Evolutionary conservation across 2,888 invertebrate genomes (phyloP), one percentile per base, ranked within the genome.

Genomic region (Cabera pusaria): DNA sequence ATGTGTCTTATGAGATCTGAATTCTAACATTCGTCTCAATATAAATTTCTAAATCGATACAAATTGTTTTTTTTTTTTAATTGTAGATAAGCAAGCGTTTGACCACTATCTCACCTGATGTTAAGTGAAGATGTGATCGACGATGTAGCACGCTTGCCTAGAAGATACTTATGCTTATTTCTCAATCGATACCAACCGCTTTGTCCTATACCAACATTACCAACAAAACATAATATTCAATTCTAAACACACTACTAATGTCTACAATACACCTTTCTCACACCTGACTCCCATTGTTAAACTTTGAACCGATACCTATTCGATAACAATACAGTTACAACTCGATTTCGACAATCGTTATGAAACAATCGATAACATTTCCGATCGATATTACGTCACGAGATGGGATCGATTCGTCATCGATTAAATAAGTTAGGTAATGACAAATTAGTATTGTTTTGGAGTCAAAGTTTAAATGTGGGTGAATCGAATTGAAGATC

Each of bases 341-440:
- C 12, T 16, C 32, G 33, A 59, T 66, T 62, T 62, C 64, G 44
- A 51, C 54, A 56, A 52, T 50, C 44, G 56, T 70, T 69, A 62
- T 52, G 59, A 64, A 65, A 67, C 60, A 59, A 64, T 61, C 59
- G 58, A 59, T 59, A 31, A 27, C 18, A 26, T 40, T 61, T 56
- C 48, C 56, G 52, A 65, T 58, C 50, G 37, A 58, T 32, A 63
- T 73, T 72, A 65, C 64, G 61, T 70, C 67, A 68, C 43, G 42
- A 46, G 60, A 63, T 64, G 63, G 51, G 59, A 53, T 55, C 25
- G 18, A 57, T 56, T 49, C 52, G 54, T 56, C 44, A 37, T 31
- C 33, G 34, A 36, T 46, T 35, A 39, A 29, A 24, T 18, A 50
- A 54, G 52, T 62, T 52, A 44, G 35, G 37, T 25, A 46, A 48